Evolutionary conservation across 2,888 invertebrate genomes (phyloP).

Genomic region (Diploptera punctata): DNA sequence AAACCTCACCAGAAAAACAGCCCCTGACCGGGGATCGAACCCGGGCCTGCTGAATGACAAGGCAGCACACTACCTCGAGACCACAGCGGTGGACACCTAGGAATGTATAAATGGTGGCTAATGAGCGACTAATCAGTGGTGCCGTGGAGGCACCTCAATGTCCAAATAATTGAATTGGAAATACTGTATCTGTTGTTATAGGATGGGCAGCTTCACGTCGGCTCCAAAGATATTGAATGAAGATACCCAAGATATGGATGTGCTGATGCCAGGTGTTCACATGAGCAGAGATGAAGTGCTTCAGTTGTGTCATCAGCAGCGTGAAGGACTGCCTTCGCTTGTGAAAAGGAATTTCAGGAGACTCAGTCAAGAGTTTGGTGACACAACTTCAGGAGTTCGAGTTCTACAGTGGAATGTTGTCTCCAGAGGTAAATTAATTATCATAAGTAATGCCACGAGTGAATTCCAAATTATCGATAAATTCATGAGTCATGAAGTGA

Average conservation of each 20-base stretch:
- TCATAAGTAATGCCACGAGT: too few relatives aligned
- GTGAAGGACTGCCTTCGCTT: conserved; percentile 57
- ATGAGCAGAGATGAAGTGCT: conserved; percentile 53
- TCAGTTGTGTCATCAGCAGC: conserved; percentile 61
- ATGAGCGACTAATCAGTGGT: too few relatives aligned
- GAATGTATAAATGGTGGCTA: too few relatives aligned
- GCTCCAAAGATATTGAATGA: conserved; percentile 68
- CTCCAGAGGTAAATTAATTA: conserved; percentile 76
- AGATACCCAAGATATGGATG: conserved; percentile 66
- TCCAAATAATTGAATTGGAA: too few relatives aligned
- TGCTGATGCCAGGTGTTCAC: conserved; percentile 52
- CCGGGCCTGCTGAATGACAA: too few relatives aligned
- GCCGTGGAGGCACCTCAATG: too few relatives aligned
- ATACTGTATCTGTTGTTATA: conserved; percentile 52
- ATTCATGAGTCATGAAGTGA: too few relatives aligned
- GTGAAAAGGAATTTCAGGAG: conserved; percentile 54
- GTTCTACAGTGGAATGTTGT: conserved; percentile 75
- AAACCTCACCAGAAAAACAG: too few relatives aligned
- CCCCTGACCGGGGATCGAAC: too few relatives aligned
- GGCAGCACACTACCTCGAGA: too few relatives aligned
- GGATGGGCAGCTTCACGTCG: conserved; percentile 77
- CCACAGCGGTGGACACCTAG: too few relatives aligned
- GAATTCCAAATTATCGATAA: too few relatives aligned
- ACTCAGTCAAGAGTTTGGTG: conserved; percentile 43
- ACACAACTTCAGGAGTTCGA: conserved; percentile 58